Percentiles rank a stretch among this genome's conserved stretches.
Evolutionary conservation across 2,113 vertebrate species (phyloP).

Genomic region (Geococcyx californianus): DNA sequence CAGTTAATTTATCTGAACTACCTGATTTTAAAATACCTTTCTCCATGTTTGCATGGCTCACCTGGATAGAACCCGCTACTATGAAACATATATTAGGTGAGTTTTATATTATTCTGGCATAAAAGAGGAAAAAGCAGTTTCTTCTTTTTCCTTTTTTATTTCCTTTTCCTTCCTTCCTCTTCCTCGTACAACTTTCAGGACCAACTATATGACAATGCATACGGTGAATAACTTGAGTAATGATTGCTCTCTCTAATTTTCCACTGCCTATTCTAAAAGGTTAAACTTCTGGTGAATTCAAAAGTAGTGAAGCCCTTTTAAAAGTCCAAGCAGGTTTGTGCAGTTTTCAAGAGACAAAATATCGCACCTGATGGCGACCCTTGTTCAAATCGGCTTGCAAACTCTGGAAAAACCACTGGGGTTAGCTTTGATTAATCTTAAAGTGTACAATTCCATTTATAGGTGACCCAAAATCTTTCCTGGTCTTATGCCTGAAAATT

Average conservation of each 20-base stretch:
- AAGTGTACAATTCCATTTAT: background rate
- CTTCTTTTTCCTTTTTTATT: too few species aligned
- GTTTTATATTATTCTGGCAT: slow-evolving; percentile 62
- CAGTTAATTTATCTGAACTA: slow-evolving; percentile 48
- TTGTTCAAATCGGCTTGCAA: background rate
- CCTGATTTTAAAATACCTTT: slow-evolving; percentile 76
- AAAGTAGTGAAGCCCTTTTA: background rate
- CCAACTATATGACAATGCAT: background rate
- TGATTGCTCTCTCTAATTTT: background rate
- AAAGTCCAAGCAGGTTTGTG: background rate
- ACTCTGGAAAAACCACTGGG: background rate
- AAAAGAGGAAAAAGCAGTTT: background rate
- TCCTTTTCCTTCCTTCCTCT: background rate
- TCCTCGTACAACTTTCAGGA: background rate
- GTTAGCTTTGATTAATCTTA: background rate
- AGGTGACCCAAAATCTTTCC: background rate
- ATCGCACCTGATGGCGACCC: background rate
- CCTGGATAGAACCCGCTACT: slow-evolving; percentile 97
- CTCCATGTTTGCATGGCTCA: slow-evolving; percentile 78
- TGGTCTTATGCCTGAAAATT: background rate
- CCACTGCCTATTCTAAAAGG: background rate
- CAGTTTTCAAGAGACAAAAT: background rate
- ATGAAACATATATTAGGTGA: slow-evolving; percentile 97
- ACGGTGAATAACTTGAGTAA: background rate
- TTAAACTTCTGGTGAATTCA: background rate